Percentiles rank a stretch among this genome's conserved stretches.
These are phyloP conservation scores for Boloria selene DNA, from an alignment of 2,888 invertebrate species.

Conservation along the genomic window DNA sequence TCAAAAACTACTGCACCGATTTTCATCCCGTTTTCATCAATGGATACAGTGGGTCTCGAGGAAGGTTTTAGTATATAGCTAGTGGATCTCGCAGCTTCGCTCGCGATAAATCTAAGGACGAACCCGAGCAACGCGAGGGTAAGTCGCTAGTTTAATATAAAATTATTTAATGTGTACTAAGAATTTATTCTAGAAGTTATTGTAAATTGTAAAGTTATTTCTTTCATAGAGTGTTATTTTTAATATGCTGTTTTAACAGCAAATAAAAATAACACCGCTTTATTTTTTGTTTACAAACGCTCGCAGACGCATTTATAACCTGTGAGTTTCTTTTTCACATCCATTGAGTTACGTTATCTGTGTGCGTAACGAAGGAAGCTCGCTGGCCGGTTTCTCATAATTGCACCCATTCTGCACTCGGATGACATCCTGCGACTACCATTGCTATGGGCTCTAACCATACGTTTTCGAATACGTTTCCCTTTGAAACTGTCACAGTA, in stretches of 20 bases:
- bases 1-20: no score
- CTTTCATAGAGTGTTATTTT: slow-evolving; percentile 14
- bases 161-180: neutral
- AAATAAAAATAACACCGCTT: slow-evolving; percentile 10
- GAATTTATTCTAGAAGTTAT: slow-evolving; percentile 12
- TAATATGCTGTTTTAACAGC: slow-evolving; percentile 1
- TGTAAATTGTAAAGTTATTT: neutral
- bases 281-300: slow-evolving; percentile 27
- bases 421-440: slow-evolving; percentile 45
- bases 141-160: neutral
- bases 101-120: no score
- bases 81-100: no score
- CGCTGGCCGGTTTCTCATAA: slow-evolving; percentile 48
- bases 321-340: slow-evolving; percentile 40
- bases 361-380: slow-evolving; percentile 41
- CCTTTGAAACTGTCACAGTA: slow-evolving; percentile 34
- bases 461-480: slow-evolving; percentile 40
- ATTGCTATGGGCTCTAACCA: slow-evolving; percentile 35
- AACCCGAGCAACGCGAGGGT: no score
- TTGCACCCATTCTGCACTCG: slow-evolving; percentile 45
- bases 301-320: slow-evolving; percentile 32
- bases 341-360: slow-evolving; percentile 39
- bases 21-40: no score
- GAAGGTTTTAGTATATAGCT: no score
- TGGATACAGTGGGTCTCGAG: no score